A percentile compares a stretch with the other conserved stretches of the same genome.
These are phyloP conservation scores for Oligia latruncula DNA, from an alignment of 2,888 invertebrate genomes.

Conservation along the genomic window DNA sequence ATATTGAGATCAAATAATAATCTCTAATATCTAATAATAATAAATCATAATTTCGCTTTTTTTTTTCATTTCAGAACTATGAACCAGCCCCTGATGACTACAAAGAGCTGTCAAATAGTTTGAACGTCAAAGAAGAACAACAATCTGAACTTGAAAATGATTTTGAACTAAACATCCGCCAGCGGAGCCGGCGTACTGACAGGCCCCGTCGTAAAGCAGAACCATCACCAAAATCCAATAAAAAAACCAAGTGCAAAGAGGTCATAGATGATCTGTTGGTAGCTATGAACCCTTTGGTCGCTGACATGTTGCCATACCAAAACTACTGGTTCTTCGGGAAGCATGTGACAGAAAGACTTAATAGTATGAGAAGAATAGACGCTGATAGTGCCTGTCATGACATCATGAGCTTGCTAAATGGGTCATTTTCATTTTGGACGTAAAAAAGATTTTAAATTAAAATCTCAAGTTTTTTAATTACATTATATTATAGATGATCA, in stretches of 20 bases:
- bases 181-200: conserved; percentile 78
- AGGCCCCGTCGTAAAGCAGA: conserved; percentile 74
- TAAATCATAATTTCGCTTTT: not conserved
- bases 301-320: conserved; percentile 61
- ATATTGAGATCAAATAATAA: not conserved
- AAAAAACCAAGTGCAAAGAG: conserved; percentile 74
- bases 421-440: too few relatives aligned
- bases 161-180: conserved; percentile 72
- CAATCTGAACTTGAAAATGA: conserved; percentile 71
- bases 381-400: conserved; percentile 77
- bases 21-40: too few relatives aligned
- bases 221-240: conserved; percentile 53
- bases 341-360: conserved; percentile 82
- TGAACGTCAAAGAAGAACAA: conserved; percentile 75
- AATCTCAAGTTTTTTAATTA: too few relatives aligned
- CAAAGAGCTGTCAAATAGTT: conserved; percentile 41
- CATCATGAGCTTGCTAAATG: conserved; percentile 75
- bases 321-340: conserved; percentile 83
- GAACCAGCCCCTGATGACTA: conserved; percentile 42
- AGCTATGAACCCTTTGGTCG: conserved; percentile 79
- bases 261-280: conserved; percentile 79
- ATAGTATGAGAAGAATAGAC: conserved; percentile 78
- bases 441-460: too few relatives aligned
- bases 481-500: too few relatives aligned
- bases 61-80: conserved; percentile 60